Percentiles rank a stretch among this genome's conserved stretches.
These are phyloP conservation scores for Circaetus cinerascens DNA, from an alignment of 2,113 vertebrate genomes.

Conservation along the genomic window DNA sequence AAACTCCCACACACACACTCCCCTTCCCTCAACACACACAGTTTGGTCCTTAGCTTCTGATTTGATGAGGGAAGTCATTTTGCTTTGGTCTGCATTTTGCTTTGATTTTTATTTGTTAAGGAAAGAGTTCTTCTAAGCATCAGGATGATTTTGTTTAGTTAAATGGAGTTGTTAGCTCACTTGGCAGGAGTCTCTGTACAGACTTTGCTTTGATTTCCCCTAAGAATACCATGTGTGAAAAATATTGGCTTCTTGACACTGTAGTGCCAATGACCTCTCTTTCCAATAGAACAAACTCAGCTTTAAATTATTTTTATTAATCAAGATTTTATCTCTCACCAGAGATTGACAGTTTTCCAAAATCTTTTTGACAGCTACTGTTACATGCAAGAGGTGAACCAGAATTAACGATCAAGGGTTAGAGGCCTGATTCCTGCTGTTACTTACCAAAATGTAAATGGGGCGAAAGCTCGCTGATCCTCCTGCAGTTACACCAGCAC, in stretches of 20 bases:
- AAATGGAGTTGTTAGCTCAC: slow-evolving; percentile 50
- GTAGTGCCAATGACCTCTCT: slow-evolving; percentile 46
- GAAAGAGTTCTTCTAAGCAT: neutral
- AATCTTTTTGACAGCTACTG: slow-evolving; percentile 63
- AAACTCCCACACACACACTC: neutral
- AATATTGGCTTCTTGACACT: slow-evolving; percentile 51
- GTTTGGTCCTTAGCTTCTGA: neutral
- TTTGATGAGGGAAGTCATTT: slow-evolving; percentile 11
- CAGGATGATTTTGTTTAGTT: slow-evolving; percentile 36
- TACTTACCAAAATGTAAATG: neutral
- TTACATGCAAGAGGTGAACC: slow-evolving; percentile 51
- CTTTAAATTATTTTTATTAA: slow-evolving; percentile 71
- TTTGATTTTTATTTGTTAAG: slow-evolving; percentile 41
- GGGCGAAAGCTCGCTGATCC: neutral
- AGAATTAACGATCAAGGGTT: slow-evolving; percentile 54
- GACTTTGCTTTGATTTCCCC: slow-evolving; percentile 53
- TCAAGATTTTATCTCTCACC: slow-evolving; percentile 68
- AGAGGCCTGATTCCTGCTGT: neutral
- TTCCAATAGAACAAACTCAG: slow-evolving; percentile 54
- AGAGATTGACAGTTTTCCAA: slow-evolving; percentile 59
- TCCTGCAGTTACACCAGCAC: neutral
- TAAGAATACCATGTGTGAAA: slow-evolving; percentile 51
- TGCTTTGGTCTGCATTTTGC: neutral
- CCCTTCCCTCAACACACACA: neutral
- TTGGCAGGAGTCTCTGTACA: slow-evolving; percentile 38